Evolutionary conservation across 2,888 invertebrate species (phyloP), one percentile per base, ranked within the genome.

Genomic region (Habrosyne pyritoides): DNA sequence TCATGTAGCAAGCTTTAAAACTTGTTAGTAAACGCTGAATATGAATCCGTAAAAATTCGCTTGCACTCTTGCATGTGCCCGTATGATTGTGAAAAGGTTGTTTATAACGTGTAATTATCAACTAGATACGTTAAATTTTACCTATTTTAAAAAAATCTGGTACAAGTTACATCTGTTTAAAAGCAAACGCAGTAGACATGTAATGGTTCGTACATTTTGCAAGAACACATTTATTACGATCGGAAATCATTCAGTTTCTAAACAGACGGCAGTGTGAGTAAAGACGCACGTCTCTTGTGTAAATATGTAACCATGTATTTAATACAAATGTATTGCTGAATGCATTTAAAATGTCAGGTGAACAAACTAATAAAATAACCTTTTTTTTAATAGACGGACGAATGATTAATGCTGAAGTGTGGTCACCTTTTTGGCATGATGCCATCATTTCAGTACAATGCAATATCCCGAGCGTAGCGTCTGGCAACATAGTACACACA

Each of bases 211-310:
- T 74, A 80, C 74, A 77, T 68, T 75, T 67, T 70, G 67, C 66
- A 73, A 64, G 64, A 77, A 73, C 69, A 77, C 75, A 81, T 87
- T 87, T 87, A 87, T 85, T 82, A 76, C 71, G 62, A 76, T 83
- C 82, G 84, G 84, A 84, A 87, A 89, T 86, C 82, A 82, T 81
- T 83, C 73, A 71, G 75, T 73, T 77, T 78, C 69, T 73, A 79
- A 80, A 81, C 73, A 77, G 69, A 73, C 71, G 66, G 61, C 57
- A 60, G 57, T 66, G 59, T 60, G 59, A 57, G 59, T 57, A 52
- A 52, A 55, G 59, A 42, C 42, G 42, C 42, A 18, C 18, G 18
- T 18, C 18, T 14, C 42, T 18, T 42, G 42, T 42, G 12, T 42
- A 62, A 62, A 60, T 57, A 54, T 51, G 46, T 52, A 57, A 56